Evolutionary conservation across 2,888 invertebrate genomes (phyloP), one percentile per base, ranked within the genome.

Genomic region (Silvanus unidentatus): DNA sequence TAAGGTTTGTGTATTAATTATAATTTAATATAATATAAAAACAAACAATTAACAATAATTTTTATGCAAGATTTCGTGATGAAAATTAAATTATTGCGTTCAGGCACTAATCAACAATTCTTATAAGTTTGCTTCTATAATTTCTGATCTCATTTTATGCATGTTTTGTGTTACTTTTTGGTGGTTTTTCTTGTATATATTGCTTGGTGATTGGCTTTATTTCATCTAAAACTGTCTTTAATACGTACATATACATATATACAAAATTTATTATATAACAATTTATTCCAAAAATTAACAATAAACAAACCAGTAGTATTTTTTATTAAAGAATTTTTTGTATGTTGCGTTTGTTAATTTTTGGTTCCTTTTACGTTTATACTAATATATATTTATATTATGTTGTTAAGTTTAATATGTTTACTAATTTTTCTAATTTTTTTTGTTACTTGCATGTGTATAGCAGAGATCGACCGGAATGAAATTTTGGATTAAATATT

Each of bases 371-470:
- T 32, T 32, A 5, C 4, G 4, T 5, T 32, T n/a, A 22, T 8
- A 5, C 3, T 5, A 22, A 22, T 5, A 32, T 11, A 8, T 32
- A 9, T 32, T 32, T 32, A 12, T 32, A 12, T 32, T 32, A n/a
- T 5, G 12, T 32, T 32, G 32, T 32, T n/a, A 32, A 32, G 4
- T 11, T 8, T 9, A 32, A 8, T 32, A 11, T 32, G 32, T 32
- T 12, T 11, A 32, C 32, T 32, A 32, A 32, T 11, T 32, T 32
- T n/a, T 32, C 12, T 9, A 11, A n/a, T 32, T n/a, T 32, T 58
- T 52, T 52, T 44, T 47, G 49, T 55, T 59, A 51, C 48, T 59
- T 59, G 57, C 58, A 57, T 58, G 57, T 54, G 49, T 58, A 45
- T 59, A 59, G 60, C 54, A 57, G 53, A 56, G 50, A 22, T 5